These are phyloP conservation scores for Chloropsis hardwickii DNA, from an alignment of 2,113 vertebrate species.

Conservation along the genomic window DNA sequence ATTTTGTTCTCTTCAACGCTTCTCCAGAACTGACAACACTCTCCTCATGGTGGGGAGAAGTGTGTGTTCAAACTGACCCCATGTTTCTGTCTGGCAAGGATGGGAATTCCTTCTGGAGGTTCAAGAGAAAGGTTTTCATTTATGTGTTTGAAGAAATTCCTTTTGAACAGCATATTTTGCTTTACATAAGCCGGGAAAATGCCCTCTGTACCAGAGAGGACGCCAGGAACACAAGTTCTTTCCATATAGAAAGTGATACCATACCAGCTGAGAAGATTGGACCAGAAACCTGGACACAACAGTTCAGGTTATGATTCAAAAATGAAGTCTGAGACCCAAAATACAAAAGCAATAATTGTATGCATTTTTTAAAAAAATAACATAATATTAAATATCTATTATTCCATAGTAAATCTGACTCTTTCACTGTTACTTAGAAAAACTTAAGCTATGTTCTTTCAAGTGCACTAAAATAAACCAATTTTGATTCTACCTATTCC, in stretches of 20 bases:
- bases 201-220: neutral
- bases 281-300: neutral
- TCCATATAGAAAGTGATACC: neutral
- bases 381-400: neutral
- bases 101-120: neutral
- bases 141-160: neutral
- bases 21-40: neutral
- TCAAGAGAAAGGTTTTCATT: neutral
- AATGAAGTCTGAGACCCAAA: neutral
- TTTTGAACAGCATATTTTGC: neutral
- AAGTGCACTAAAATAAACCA: neutral
- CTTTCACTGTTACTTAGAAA: neutral
- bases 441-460: neutral
- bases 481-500: neutral
- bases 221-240: neutral
- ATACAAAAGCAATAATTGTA: neutral
- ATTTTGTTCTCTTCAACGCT: neutral
- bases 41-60: neutral
- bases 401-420: neutral
- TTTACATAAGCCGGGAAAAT: neutral
- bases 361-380: neutral
- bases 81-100: neutral
- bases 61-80: neutral
- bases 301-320: neutral
- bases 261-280: neutral